A percentile compares a stretch with the other conserved stretches of the same genome.
These are phyloP conservation scores for Hemiprocne comata DNA, from an alignment of 2,113 vertebrate genomes.

Conservation along the genomic window DNA sequence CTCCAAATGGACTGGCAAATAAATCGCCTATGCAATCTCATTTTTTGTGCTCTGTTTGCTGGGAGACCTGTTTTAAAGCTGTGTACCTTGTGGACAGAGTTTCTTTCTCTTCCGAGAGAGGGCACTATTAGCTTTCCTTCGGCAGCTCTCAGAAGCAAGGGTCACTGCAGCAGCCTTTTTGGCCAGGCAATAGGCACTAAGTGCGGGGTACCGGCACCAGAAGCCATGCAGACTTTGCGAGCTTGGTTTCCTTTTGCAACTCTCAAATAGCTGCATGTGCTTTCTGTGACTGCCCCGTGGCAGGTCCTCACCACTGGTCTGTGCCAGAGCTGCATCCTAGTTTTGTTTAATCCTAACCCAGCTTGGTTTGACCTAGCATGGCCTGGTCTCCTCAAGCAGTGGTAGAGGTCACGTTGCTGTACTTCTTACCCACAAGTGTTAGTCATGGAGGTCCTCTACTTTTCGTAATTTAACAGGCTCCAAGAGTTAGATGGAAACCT, in stretches of 20 bases:
- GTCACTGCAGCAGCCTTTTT: background rate
- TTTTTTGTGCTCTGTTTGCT: background rate
- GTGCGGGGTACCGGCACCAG: background rate
- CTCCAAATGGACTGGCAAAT: conserved; percentile 12
- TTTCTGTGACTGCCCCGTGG: fast-evolving
- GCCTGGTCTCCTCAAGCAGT: fast-evolving
- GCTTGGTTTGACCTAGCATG: background rate
- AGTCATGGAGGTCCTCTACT: background rate
- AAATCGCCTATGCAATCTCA: background rate
- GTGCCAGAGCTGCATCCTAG: background rate
- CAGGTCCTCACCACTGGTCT: background rate
- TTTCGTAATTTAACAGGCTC: background rate
- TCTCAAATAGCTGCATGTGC: background rate
- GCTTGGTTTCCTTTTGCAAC: background rate
- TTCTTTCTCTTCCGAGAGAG: conserved; percentile 29
- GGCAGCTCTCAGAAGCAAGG: background rate
- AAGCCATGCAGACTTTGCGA: background rate
- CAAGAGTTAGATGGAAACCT: background rate
- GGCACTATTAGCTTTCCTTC: conserved; percentile 28
- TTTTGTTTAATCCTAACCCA: background rate
- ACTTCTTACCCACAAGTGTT: background rate
- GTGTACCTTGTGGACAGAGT: background rate
- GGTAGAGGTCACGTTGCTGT: background rate
- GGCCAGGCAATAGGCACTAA: background rate
- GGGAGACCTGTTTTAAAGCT: background rate